These are phyloP conservation scores for Lemur catta DNA, from an alignment of 2,797 vertebrate species.

Conservation along the genomic window DNA sequence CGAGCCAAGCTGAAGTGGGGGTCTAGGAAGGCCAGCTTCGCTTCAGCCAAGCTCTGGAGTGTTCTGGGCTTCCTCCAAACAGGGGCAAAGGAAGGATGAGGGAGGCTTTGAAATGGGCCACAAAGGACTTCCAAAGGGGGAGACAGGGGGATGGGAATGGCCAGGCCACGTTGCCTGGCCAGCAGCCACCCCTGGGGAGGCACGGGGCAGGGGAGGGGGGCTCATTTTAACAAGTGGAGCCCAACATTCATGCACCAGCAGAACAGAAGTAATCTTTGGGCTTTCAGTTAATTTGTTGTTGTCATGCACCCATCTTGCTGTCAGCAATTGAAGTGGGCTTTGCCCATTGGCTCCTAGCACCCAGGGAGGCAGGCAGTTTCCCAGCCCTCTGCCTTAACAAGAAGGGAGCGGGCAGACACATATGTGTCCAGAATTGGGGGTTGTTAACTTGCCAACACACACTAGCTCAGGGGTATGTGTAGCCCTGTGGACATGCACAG, in stretches of 20 bases:
- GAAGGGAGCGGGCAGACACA: not conserved
- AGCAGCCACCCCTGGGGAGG: not conserved
- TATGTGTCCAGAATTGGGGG: not conserved
- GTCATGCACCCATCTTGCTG: constrained; percentile 72
- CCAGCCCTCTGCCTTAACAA: not conserved
- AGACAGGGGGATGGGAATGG: not conserved
- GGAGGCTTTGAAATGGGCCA: not conserved
- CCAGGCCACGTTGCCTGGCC: not conserved
- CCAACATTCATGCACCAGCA: not conserved
- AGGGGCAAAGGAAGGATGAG: not conserved
- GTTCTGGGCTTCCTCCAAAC: not conserved
- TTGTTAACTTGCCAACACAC: not conserved
- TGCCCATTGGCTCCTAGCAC: constrained; percentile 43
- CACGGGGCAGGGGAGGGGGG: not conserved
- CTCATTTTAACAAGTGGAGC: constrained; percentile 38
- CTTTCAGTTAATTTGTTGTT: constrained; percentile 70
- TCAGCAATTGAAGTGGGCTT: constrained; percentile 67
- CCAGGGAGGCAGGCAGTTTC: constrained; percentile 31
- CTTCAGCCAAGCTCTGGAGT: not conserved
- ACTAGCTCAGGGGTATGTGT: not conserved
- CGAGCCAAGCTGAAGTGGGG: not conserved
- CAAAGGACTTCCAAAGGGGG: not conserved
- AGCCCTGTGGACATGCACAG: not conserved
- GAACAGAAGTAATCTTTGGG: constrained; percentile 57
- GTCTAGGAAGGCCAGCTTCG: not conserved